Conservation (phyloP, 2,888 invertebrate genomes). For the Metalampra italica region DNA sequence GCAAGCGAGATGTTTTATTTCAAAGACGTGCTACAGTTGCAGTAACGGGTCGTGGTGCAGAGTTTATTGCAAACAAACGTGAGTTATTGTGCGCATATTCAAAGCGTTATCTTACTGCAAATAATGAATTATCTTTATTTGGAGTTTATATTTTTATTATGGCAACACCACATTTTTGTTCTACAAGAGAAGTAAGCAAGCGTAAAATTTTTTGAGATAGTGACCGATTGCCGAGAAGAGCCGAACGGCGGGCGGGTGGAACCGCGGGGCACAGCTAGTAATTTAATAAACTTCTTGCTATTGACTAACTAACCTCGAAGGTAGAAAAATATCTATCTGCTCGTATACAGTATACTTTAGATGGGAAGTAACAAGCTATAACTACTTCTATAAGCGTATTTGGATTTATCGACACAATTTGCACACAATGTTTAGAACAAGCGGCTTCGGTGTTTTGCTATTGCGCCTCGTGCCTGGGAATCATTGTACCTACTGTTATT, state of each 20-base stretch:
- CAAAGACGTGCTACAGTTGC: slow-evolving; percentile 31
- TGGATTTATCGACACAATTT: slow-evolving; percentile 61
- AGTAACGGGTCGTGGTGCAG: slow-evolving; percentile 34
- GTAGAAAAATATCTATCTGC: neutral
- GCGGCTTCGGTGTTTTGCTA: slow-evolving; percentile 53
- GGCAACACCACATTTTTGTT: neutral
- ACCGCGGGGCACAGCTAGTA: too few species aligned
- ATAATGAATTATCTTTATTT: slow-evolving; percentile 37
- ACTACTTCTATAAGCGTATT: slow-evolving; percentile 35
- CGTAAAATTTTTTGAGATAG: too few species aligned
- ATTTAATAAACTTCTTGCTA: too few species aligned
- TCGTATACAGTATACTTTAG: too few species aligned
- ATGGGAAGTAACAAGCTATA: slow-evolving; percentile 26
- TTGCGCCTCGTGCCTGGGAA: slow-evolving; percentile 46
- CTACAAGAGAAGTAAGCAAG: too few species aligned
- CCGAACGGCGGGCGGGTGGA: too few species aligned
- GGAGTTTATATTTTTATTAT: slow-evolving; percentile 14
- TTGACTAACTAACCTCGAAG: neutral
- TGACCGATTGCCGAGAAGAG: too few species aligned
- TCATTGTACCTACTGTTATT: slow-evolving; percentile 48
- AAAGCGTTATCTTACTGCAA: slow-evolving; percentile 34
- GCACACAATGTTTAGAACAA: slow-evolving; percentile 68
- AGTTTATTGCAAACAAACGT: slow-evolving; percentile 44
- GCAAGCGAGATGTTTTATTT: slow-evolving; percentile 1
- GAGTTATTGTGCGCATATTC: slow-evolving; percentile 42